Evolutionary conservation across 2,113 vertebrate species (phyloP).

Genomic region (Phylloscopus trochilus): DNA sequence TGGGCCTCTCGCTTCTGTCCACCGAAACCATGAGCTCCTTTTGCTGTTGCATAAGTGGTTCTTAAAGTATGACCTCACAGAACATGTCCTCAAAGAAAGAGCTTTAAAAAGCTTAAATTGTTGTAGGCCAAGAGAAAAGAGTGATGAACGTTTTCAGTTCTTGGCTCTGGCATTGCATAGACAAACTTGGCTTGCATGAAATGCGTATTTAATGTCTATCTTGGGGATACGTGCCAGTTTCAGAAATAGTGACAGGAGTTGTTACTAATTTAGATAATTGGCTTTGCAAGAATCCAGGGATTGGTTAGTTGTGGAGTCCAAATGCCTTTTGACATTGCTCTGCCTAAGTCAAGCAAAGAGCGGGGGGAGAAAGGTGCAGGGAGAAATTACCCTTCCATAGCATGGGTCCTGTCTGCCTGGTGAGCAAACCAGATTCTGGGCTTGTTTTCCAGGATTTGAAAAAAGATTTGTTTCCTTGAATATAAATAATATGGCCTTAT

Average conservation of each 20-base stretch:
- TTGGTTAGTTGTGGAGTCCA: slow-evolving; percentile 10
- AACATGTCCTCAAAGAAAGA: background rate
- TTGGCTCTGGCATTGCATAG: background rate
- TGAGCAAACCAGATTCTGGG: background rate
- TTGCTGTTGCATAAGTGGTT: slow-evolving; percentile 5
- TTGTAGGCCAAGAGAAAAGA: background rate
- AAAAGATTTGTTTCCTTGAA: background rate
- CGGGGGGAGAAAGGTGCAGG: background rate
- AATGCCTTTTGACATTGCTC: slow-evolving; percentile 10
- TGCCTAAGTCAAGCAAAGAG: background rate
- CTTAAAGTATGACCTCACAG: background rate
- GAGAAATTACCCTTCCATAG: background rate
- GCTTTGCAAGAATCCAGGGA: slow-evolving; percentile 46
- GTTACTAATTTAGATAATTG: slow-evolving; percentile 65
- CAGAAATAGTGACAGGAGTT: slow-evolving; percentile 50
- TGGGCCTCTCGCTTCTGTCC: background rate
- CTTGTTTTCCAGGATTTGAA: background rate
- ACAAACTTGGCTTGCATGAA: background rate
- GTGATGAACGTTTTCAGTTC: accelerated
- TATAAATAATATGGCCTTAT: background rate
- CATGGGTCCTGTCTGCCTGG: background rate
- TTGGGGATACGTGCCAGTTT: background rate
- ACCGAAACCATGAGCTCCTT: background rate
- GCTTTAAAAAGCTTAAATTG: slow-evolving; percentile 19
- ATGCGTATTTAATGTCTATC: slow-evolving; percentile 32